Percentiles rank a stretch among this genome's conserved stretches.
Conservation (phyloP, 2,888 invertebrate species). For the Eurytoma californica region DNA sequence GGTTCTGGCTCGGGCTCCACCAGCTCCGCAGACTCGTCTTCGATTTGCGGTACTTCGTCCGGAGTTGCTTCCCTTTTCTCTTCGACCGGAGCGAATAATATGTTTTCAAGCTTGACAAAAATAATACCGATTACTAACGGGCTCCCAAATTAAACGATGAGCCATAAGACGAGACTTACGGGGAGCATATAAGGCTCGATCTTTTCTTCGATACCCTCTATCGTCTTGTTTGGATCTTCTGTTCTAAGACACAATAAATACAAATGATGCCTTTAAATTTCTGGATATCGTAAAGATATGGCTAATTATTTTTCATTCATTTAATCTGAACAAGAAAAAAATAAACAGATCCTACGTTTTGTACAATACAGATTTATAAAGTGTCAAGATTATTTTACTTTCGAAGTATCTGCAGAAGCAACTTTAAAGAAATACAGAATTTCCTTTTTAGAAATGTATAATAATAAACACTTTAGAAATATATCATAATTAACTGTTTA, state of each 20-base stretch:
- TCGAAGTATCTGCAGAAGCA: too few relatives aligned
- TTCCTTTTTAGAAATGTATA: too few relatives aligned
- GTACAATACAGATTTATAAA: too few relatives aligned
- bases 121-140: neutral
- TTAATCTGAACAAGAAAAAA: too few relatives aligned
- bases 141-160: neutral
- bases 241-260: conserved; percentile 62
- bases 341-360: too few relatives aligned
- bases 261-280: neutral
- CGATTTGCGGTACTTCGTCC: conserved; percentile 56
- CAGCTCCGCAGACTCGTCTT: conserved; percentile 31
- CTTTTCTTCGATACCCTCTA: conserved; percentile 70
- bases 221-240: conserved; percentile 66
- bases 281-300: too few relatives aligned
- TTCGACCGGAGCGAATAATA: conserved; percentile 57
- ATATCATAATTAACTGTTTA: too few relatives aligned
- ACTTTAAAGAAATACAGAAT: too few relatives aligned
- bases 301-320: too few relatives aligned
- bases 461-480: too few relatives aligned
- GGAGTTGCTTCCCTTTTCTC: conserved; percentile 62
- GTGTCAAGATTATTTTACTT: too few relatives aligned
- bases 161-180: conserved; percentile 65
- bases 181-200: conserved; percentile 73
- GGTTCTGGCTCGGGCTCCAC: neutral
- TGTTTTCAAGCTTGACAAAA: conserved; percentile 59